Evolutionary conservation across 2,888 invertebrate species (phyloP).

Genomic region (Dynastes hyllus): DNA sequence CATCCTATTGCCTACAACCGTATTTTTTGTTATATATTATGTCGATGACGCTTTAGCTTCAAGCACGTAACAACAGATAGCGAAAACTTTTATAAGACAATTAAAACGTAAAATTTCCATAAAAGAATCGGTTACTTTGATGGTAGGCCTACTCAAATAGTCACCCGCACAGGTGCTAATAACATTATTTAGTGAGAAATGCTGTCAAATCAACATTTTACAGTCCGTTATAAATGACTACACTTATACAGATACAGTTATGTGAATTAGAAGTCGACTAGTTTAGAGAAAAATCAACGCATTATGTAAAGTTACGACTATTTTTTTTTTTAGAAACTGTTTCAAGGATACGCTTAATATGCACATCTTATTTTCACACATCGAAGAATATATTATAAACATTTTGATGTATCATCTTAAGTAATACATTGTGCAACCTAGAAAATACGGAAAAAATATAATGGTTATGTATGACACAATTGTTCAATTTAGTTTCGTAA

Average conservation of each 20-base stretch:
- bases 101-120: no score
- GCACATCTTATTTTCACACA: conserved; percentile 5
- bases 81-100: no score
- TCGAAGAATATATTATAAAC: background rate
- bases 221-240: background rate
- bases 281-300: background rate
- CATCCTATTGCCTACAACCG: no score
- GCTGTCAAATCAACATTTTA: background rate
- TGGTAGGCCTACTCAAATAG: background rate
- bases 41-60: no score
- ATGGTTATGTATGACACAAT: no score
- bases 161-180: background rate
- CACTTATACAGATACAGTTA: background rate
- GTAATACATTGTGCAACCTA: background rate
- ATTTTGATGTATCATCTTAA: background rate
- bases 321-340: conserved; percentile 13
- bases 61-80: no score
- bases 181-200: background rate
- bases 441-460: no score
- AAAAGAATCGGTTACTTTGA: no score
- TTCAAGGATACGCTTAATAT: conserved; percentile 24
- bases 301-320: background rate
- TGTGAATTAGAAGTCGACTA: background rate
- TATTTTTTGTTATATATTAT: no score
- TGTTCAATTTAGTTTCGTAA: no score